Evolutionary conservation across 2,888 invertebrate genomes (phyloP), one percentile per base, ranked within the genome.

Genomic region (Cetonia aurata): DNA sequence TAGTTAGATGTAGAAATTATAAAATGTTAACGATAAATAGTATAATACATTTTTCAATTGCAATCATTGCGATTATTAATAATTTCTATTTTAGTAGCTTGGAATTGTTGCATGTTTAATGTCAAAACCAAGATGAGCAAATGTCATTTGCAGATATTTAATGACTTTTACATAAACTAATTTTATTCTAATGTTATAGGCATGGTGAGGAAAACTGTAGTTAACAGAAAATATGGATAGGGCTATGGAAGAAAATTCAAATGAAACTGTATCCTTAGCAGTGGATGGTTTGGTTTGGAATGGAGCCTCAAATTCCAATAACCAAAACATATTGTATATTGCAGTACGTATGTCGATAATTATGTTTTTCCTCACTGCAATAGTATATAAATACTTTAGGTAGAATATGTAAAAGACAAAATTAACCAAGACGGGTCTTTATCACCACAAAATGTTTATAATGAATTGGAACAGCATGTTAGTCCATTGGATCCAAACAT

Each of bases 401-500:
- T 84, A 46, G 84, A 83, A 76, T 84, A 84, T 77, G 81, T 83
- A 4, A 83, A 83, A 75, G 81, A 81, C 65, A 71, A 83, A 75
- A 76, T 79, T 31, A 77, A 79, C 57, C 60, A 77, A n/a, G 79
- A 78, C 6, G 69, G 75, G 15, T 71, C 73, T 41, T 73, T 77
- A 67, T 74, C 75, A 9, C 71, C 76, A 9, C 75, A 75, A 52
- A 73, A 72, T 56, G 72, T 73, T 17, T 78, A 74, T 50, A 72
- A 73, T 8, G 75, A 83, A 73, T 83, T 83, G 73, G 80, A 82
- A 15, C 80, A 81, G 55, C 83, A 83, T 74, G 83, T 84, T 6
- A 84, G 83, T 70, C 82, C 83, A 19, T 75, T 84, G 67, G 84
- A 85, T 76, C 84, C 84, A 3, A 89, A 88, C 78, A 86, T 89